phyloP scores from a whole-genome alignment of 2,797 vertebrate genomes.

The Numenius phaeopus region DNA sequence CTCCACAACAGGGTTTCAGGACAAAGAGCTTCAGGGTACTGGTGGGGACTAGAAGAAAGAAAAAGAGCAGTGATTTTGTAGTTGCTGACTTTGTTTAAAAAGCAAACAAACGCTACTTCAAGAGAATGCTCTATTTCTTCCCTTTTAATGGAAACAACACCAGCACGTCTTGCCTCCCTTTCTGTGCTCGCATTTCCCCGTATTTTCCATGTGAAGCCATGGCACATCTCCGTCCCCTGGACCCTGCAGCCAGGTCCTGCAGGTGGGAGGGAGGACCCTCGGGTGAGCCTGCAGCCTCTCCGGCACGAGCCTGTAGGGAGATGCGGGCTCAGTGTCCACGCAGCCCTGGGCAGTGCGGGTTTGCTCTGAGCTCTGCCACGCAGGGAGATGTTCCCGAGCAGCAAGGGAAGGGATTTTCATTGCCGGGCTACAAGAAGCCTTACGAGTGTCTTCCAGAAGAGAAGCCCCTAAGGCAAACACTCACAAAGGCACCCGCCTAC shows the following conservation, averaged over 20 bases:
- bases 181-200: not conserved
- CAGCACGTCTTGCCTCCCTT: not conserved
- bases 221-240: fast-evolving
- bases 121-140: not conserved
- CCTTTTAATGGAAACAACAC: not conserved
- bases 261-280: not conserved
- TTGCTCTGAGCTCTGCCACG: not conserved
- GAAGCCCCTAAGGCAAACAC: not conserved
- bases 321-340: not conserved
- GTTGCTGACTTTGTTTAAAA: not conserved
- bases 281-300: fast-evolving
- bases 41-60: not conserved
- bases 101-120: not conserved
- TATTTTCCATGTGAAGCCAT: not conserved
- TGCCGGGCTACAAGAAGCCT: not conserved
- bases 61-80: not conserved
- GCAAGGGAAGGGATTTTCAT: not conserved
- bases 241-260: not conserved
- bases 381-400: not conserved
- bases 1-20: not conserved
- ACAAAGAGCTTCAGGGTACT: not conserved
- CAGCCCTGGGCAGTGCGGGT: not conserved
- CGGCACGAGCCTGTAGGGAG: not conserved
- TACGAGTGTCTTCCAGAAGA: not conserved
- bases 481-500: not conserved